Evolutionary conservation across 2,888 invertebrate species (phyloP), one percentile per base, ranked within the genome.

Genomic region (Busseola fusca): DNA sequence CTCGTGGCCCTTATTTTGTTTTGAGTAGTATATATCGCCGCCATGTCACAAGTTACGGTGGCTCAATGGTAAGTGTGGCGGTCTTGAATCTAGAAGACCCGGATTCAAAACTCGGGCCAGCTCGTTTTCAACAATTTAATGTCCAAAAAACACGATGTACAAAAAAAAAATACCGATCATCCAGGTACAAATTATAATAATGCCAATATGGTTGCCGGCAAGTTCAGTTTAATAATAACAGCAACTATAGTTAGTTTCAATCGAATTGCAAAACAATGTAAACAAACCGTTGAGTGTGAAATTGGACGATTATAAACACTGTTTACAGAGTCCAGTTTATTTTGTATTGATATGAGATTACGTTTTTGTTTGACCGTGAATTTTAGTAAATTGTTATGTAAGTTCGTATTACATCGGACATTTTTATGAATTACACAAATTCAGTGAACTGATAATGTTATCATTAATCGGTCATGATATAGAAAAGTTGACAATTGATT

Each of bases 281-380:
- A 74, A 73, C 66, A 62, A 57, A 37, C 34, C 27, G 30, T 27
- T 52, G 40, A 74, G 58, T 73, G 57, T 63, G 57, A 66, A 73
- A 73, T 45, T 58, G 57, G 42, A 37, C 57, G 18, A 62, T 58
- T 25, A 58, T 58, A 66, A 74, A 45, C 37, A 45, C 27, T 67
- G 42, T 52, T 74, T 66, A 57, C 62, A 7, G 16, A 37, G 34
- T 52, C 21, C 25, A 57, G 50, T 57, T 57, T 65, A 73, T 57
- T 50, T 57, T 66, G 62, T 62, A 73, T 57, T 73, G 45, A 62
- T 57, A 57, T 18, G 40, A 5, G 21, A 40, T 12, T 72, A 48
- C 6, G 34, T 34, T 34, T 63, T 71, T 57, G 48, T 69, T 56
- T 63, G 57, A 50, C 42, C 62, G 25, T 42, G 59, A 34, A 71